Evolutionary conservation across 2,888 invertebrate genomes (phyloP).

Genomic region (Drosophila atripex): DNA sequence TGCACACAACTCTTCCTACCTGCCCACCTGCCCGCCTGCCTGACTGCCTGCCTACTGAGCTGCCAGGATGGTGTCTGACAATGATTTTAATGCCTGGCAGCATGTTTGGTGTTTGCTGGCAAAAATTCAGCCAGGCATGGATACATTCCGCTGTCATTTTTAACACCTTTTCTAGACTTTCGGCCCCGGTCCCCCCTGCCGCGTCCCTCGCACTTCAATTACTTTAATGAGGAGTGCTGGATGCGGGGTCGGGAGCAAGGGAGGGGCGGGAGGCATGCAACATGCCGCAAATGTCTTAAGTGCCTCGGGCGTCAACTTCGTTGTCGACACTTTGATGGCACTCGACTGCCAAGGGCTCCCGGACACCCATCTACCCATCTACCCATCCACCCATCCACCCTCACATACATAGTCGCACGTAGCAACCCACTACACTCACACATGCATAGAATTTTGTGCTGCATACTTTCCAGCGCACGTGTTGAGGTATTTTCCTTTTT

Average conservation of each 20-base stretch:
- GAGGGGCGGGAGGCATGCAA: slow-evolving; percentile 47
- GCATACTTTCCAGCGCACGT: slow-evolving; percentile 62
- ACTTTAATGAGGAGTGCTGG: slow-evolving; percentile 48
- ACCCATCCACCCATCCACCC: slow-evolving; percentile 9
- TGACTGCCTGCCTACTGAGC: neutral
- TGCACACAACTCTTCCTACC: slow-evolving; percentile 47
- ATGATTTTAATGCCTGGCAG: slow-evolving; percentile 71
- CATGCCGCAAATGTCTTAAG: slow-evolving; percentile 72
- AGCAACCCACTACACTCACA: slow-evolving; percentile 4
- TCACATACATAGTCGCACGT: slow-evolving; percentile 11
- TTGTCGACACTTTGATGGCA: slow-evolving; percentile 66
- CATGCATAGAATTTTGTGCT: slow-evolving; percentile 26
- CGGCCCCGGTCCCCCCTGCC: slow-evolving; percentile 12
- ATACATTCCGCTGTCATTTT: slow-evolving; percentile 60
- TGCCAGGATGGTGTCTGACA: slow-evolving; percentile 51
- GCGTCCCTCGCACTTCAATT: slow-evolving; percentile 50
- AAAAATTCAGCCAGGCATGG: slow-evolving; percentile 59
- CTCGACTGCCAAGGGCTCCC: slow-evolving; percentile 59
- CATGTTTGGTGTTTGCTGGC: slow-evolving; percentile 34
- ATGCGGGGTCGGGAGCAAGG: neutral
- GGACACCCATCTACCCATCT: slow-evolving; percentile 12
- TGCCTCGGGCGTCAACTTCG: slow-evolving; percentile 57
- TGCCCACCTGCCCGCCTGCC: neutral
- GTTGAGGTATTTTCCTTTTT: slow-evolving; percentile 50
- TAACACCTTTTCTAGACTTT: slow-evolving; percentile 55